Base-by-base conservation (phyloP, 2,113 vertebrate genomes). In the Lycaon pictus region DNA sequence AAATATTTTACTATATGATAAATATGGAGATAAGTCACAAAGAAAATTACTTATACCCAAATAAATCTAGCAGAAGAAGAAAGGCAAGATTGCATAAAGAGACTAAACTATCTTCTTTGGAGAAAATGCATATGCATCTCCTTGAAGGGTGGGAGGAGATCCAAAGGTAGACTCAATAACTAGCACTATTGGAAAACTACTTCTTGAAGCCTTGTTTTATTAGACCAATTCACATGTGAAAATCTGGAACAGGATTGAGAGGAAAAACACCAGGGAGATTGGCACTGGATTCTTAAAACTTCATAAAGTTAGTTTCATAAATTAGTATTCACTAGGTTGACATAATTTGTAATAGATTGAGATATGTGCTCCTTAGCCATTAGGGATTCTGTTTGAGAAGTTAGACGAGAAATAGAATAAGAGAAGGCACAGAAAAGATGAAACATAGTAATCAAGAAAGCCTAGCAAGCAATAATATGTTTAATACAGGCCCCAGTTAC, bases 111-210 rank as follows among this genome's bases (percentile, higher is more conserved):
- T 63, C 11, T 60, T 51, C n/a, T 67, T 51, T 20, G 0, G 11
- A 51, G 51, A 27, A 74, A 35, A 67, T 15, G 37, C 16, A 35
- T n/a, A 48, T 37, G 3, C 22, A 77, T 48, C 8, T 37, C 2
- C 56, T 32, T 62, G 0, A 13, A 5, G 7, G 7, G 5, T 7
- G 13, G 1, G 3, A 12, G 12, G 4, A 74, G 25, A n/a, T 60
- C 32, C 12, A 3, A 13, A 60, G 51, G 48, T 3, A 76, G 76
- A 93, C 11, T 65, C 11, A 67, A 65, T 43, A 43, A 93, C 48
- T 22, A 86, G 3, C 11, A 60, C 32, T 53, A 23, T 7, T 23
- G 27, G 15, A 23, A 11, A 71, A 82, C 19, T 13, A 25, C 25
- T 20, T 63, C 76, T 90, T 67, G 7, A 63, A 69, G 11, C 35